phyloP scores from a whole-genome alignment of 2,888 invertebrate species.

The Brachyptera putata region DNA sequence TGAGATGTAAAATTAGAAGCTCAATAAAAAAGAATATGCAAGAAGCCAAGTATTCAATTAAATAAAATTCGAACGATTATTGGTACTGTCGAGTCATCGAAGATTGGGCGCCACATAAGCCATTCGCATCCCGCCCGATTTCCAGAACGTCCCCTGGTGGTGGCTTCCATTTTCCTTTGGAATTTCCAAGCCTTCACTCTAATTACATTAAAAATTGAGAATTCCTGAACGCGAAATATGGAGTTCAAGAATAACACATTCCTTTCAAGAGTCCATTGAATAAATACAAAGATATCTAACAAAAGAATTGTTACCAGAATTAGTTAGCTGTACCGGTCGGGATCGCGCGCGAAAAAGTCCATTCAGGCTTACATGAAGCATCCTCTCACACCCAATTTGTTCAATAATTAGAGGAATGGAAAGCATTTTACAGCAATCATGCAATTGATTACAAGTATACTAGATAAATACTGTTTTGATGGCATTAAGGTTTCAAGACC shows the following conservation, averaged over 20 bases:
- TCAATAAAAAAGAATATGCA: not conserved
- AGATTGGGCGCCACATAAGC: slow-evolving; percentile 19
- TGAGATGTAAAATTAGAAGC: too few relatives aligned
- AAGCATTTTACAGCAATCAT: too few relatives aligned
- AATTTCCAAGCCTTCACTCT: slow-evolving; percentile 1
- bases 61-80: not conserved
- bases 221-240: too few relatives aligned
- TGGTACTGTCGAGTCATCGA: slow-evolving; percentile 12
- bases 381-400: slow-evolving; percentile 3
- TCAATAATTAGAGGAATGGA: too few relatives aligned
- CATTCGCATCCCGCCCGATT: slow-evolving; percentile 25
- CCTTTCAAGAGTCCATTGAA: too few relatives aligned
- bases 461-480: too few relatives aligned
- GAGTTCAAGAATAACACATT: not conserved
- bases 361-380: not conserved
- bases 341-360: not conserved
- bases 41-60: not conserved
- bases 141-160: slow-evolving; percentile 15
- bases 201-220: too few relatives aligned
- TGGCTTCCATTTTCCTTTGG: slow-evolving; percentile 20
- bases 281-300: too few relatives aligned
- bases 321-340: too few relatives aligned
- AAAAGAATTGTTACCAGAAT: too few relatives aligned
- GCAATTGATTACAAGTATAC: too few relatives aligned
- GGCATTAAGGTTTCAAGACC: too few relatives aligned